Conservation (phyloP, 2,113 vertebrate genomes). For the Sphyrna mokarran region DNA sequence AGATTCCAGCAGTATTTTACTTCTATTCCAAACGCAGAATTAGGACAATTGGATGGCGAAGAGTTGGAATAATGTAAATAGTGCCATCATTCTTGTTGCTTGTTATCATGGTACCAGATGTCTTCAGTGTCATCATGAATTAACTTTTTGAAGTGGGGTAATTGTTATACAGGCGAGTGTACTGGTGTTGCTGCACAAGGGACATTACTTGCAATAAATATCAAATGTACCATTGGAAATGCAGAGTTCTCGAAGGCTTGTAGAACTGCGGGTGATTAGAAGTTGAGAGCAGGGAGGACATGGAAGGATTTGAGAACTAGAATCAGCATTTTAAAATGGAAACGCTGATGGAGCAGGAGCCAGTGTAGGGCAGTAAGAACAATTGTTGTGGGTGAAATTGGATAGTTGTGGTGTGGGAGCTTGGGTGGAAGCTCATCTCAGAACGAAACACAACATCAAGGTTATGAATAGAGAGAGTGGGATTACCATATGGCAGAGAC, state of each 20-base stretch:
- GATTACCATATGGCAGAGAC: not conserved
- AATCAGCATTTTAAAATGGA: not conserved
- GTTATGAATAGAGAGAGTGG: not conserved
- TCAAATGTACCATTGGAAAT: not conserved
- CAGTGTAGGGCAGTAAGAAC: not conserved
- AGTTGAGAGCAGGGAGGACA: not conserved
- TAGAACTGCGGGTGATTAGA: not conserved
- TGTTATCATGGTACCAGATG: not conserved
- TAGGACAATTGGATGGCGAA: not conserved
- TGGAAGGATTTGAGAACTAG: not conserved
- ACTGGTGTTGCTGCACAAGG: not conserved
- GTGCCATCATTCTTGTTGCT: not conserved
- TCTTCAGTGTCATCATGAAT: not conserved
- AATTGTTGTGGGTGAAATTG: no score
- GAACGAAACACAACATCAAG: not conserved
- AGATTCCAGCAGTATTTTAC: no score
- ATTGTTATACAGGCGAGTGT: not conserved
- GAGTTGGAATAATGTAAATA: not conserved
- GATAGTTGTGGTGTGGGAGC: no score
- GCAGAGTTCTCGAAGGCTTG: not conserved
- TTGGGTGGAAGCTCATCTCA: no score
- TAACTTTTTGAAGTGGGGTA: not conserved
- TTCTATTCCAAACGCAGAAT: not conserved
- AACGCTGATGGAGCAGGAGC: not conserved
- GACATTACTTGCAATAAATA: not conserved